Percentiles rank a stretch among this genome's conserved stretches.
These are phyloP conservation scores for Pterocles burchelli DNA, from an alignment of 2,113 vertebrate genomes.

Conservation along the genomic window DNA sequence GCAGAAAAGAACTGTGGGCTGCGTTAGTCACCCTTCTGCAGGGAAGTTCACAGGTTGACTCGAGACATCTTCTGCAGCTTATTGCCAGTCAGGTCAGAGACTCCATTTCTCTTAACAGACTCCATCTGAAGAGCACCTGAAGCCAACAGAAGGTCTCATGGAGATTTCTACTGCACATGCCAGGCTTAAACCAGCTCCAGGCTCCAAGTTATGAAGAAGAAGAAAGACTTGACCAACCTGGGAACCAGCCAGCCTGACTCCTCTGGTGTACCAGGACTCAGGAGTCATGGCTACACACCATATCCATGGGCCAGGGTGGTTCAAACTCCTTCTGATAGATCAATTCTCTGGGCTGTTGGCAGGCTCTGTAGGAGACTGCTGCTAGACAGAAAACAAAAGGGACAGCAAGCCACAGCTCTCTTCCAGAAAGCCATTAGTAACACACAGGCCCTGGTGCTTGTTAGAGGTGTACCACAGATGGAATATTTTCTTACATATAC, in stretches of 20 bases:
- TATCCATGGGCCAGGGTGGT: rapidly evolving
- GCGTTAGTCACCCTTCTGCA: not conserved
- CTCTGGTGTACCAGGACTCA: not conserved
- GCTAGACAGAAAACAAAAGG: not conserved
- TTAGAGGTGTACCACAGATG: not conserved
- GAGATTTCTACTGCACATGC: rapidly evolving
- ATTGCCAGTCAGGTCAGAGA: not conserved
- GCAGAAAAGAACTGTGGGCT: not conserved
- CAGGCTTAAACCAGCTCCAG: rapidly evolving
- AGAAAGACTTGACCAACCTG: not conserved
- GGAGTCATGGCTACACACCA: not conserved
- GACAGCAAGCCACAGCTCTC: not conserved
- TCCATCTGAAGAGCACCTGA: not conserved
- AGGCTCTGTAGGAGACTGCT: not conserved
- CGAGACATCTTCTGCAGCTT: not conserved
- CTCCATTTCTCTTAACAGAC: not conserved
- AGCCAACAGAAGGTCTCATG: not conserved
- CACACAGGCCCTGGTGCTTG: not conserved
- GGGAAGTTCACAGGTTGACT: not conserved
- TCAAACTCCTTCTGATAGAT: not conserved
- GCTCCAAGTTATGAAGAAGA: not conserved
- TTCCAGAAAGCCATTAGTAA: not conserved
- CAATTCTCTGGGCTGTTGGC: not conserved
- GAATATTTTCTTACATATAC: not conserved
- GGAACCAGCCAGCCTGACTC: not conserved